These are phyloP conservation scores for Ellobius talpinus DNA, from an alignment of 2,113 vertebrate species.

Conservation along the genomic window DNA sequence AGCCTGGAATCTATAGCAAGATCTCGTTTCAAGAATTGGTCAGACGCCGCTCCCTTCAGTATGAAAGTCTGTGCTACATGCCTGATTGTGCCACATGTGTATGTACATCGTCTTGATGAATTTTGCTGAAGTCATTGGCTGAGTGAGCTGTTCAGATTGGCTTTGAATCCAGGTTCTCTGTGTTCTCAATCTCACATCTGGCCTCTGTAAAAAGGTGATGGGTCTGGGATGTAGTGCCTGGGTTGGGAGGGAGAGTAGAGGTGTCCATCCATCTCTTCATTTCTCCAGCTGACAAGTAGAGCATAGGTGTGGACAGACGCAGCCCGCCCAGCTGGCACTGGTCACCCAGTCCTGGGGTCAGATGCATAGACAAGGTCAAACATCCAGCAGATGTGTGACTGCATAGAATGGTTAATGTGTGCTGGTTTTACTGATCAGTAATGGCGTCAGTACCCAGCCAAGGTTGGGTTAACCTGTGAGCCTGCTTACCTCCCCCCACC, in stretches of 20 bases:
- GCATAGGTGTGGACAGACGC: accelerated
- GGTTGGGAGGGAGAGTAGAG: background rate
- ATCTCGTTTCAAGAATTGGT: background rate
- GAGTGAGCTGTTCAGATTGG: background rate
- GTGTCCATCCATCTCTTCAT: background rate
- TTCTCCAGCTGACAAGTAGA: background rate
- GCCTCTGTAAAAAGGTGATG: background rate
- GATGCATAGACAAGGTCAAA: background rate
- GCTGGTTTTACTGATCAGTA: background rate
- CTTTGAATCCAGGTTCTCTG: background rate
- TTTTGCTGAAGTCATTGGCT: background rate
- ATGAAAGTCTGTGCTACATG: background rate
- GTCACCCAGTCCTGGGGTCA: background rate
- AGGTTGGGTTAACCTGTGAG: background rate
- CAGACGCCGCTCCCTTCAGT: background rate
- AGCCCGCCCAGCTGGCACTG: accelerated
- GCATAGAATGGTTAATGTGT: background rate
- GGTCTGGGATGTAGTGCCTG: background rate
- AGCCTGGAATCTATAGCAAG: background rate
- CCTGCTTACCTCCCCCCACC: accelerated
- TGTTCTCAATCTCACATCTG: background rate
- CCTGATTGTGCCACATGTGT: background rate
- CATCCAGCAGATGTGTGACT: background rate
- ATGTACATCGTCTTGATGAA: accelerated
- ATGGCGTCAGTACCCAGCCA: too few relatives aligned